Conservation (phyloP, 2,888 invertebrate species). For the Pinctada fucata region DNA sequence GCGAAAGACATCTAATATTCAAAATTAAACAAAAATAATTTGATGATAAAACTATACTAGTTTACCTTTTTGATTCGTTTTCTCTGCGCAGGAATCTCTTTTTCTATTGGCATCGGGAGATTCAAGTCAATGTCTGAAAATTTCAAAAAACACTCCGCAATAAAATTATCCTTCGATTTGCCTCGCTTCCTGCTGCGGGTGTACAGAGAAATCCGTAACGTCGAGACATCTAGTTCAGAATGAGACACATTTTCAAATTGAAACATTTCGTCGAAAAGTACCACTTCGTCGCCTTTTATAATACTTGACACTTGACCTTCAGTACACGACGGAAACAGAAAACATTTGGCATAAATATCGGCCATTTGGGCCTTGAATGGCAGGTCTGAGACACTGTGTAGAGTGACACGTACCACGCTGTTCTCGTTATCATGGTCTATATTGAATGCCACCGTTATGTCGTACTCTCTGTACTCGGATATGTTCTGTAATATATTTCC, state of each 20-base stretch:
- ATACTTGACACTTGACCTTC: constrained; percentile 25
- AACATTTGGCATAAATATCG: constrained; percentile 19
- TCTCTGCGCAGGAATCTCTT: constrained; percentile 26
- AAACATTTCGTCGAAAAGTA: constrained; percentile 36
- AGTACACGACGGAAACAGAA: constrained; percentile 33
- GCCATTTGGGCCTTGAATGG: constrained; percentile 16
- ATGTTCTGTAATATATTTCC: constrained; percentile 6
- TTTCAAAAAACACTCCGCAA: constrained; percentile 39
- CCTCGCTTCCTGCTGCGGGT: constrained; percentile 26
- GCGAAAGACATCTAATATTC: too few relatives aligned
- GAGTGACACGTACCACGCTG: constrained; percentile 26
- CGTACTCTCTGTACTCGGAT: constrained; percentile 1
- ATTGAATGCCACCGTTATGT: constrained; percentile 15
- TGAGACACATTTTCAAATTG: constrained; percentile 31
- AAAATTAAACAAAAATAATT: too few relatives aligned
- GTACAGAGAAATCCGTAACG: constrained; percentile 36
- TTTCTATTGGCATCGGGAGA: constrained; percentile 10
- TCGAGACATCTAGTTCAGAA: constrained; percentile 35
- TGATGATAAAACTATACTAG: not conserved
- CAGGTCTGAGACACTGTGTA: constrained; percentile 26
- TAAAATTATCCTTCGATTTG: constrained; percentile 29
- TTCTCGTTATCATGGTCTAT: constrained; percentile 28
- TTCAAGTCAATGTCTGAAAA: constrained; percentile 35
- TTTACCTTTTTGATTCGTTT: constrained; percentile 44
- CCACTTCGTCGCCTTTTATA: constrained; percentile 15